phyloP scores from a whole-genome alignment of 2,113 vertebrate species.

The Herpailurus yagouaroundi region DNA sequence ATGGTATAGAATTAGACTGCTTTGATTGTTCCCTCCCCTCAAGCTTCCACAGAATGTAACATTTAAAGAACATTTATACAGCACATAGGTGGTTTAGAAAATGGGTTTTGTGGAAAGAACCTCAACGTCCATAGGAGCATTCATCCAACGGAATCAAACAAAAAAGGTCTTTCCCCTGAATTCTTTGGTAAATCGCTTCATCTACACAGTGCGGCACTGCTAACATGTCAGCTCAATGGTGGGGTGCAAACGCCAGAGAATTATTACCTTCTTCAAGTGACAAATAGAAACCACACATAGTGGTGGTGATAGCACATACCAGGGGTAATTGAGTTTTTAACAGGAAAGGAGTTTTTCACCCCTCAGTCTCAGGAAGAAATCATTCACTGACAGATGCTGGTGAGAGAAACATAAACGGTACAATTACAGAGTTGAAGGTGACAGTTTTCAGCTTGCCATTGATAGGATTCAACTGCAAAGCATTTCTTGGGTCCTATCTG shows the following conservation, averaged over 20 bases:
- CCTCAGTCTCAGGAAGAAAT: not conserved
- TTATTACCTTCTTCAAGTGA: not conserved
- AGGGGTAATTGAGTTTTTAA: not conserved
- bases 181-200: not conserved
- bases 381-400: not conserved
- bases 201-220: not conserved
- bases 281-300: not conserved
- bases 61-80: conserved; percentile 47
- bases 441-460: not conserved
- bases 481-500: not conserved
- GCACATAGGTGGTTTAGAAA: conserved; percentile 27
- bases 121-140: conserved; percentile 42
- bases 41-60: conserved; percentile 2
- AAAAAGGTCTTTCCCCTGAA: not conserved
- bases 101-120: not conserved
- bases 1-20: conserved; percentile 55
- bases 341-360: not conserved
- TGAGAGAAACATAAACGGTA: conserved; percentile 4
- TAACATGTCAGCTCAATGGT: not conserved
- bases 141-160: conserved; percentile 36
- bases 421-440: not conserved
- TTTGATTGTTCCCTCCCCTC: not conserved
- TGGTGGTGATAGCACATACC: not conserved
- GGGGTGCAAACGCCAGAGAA: not conserved
- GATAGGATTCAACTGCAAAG: not conserved